These are phyloP conservation scores for Drosophila saltans DNA, from an alignment of 1,140 invertebrate species.

Conservation along the genomic window DNA sequence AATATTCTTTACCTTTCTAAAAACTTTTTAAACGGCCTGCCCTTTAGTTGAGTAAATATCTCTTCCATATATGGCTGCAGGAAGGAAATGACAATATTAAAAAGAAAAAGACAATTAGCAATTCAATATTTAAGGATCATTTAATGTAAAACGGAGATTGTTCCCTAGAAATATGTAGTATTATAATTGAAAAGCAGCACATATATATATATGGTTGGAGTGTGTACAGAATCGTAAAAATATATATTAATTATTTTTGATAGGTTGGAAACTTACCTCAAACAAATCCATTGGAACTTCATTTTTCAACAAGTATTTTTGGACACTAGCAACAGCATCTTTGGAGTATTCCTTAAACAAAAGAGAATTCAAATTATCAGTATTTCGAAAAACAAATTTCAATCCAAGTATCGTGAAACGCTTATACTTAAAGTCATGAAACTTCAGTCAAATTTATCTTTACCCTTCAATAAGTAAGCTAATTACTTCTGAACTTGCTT, in stretches of 20 bases:
- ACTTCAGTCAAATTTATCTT: no score
- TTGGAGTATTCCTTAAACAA: slow-evolving; percentile 95
- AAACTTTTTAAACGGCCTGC: slow-evolving; percentile 98
- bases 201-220: no score
- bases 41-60: slow-evolving; percentile 98
- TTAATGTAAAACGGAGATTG: no score
- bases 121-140: slow-evolving; percentile 5
- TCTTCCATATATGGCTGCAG: slow-evolving; percentile 98
- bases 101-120: slow-evolving; percentile 28
- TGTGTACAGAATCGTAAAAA: no score
- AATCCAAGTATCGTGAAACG: no score
- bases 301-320: slow-evolving; percentile 98
- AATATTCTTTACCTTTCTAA: slow-evolving; percentile 93
- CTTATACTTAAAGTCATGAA: no score
- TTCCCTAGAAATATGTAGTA: no score
- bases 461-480: no score
- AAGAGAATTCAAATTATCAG: slow-evolving; percentile 48
- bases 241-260: not conserved
- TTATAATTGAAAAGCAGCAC: no score
- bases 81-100: slow-evolving; percentile 70
- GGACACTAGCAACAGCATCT: slow-evolving; percentile 97
- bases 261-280: slow-evolving; percentile 87
- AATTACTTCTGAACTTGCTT: no score
- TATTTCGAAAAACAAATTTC: no score
- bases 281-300: slow-evolving; percentile 98